Conservation (phyloP, 2,113 vertebrate genomes). For the Caracal caracal region DNA sequence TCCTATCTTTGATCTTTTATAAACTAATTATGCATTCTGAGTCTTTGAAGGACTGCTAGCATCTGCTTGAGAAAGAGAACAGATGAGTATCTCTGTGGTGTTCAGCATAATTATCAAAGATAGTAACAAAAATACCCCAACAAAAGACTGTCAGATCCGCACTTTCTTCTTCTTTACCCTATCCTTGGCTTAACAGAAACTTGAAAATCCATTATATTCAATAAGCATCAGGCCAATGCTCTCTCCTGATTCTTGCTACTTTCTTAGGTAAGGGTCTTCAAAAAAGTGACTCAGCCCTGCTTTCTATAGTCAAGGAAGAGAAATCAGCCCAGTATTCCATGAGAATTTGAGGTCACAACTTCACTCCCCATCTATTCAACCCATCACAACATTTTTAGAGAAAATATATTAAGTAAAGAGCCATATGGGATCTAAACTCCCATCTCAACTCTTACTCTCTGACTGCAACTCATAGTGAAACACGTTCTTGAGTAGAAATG, state of each 20-base stretch:
- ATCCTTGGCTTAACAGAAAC: neutral
- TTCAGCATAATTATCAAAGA: neutral
- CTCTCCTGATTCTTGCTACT: neutral
- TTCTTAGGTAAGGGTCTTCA: neutral
- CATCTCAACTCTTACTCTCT: neutral
- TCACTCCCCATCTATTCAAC: neutral
- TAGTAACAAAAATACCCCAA: neutral
- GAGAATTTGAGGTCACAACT: neutral
- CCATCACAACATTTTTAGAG: neutral
- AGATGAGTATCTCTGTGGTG: neutral
- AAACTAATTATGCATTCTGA: conserved; percentile 42
- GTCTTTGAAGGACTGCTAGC: neutral
- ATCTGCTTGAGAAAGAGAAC: conserved; percentile 24
- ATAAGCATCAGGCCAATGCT: neutral
- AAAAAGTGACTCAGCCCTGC: neutral
- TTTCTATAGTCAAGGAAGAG: neutral
- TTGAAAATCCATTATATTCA: neutral
- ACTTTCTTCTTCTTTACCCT: neutral
- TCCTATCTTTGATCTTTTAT: conserved; percentile 57
- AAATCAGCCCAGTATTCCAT: neutral
- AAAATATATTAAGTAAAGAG: neutral
- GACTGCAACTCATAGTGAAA: neutral
- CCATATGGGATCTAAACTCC: neutral
- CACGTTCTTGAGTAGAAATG: conserved; percentile 30
- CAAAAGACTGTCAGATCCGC: neutral